Conservation (phyloP, 2,797 vertebrate species). For the Parauchenoglanis punctatus region DNA sequence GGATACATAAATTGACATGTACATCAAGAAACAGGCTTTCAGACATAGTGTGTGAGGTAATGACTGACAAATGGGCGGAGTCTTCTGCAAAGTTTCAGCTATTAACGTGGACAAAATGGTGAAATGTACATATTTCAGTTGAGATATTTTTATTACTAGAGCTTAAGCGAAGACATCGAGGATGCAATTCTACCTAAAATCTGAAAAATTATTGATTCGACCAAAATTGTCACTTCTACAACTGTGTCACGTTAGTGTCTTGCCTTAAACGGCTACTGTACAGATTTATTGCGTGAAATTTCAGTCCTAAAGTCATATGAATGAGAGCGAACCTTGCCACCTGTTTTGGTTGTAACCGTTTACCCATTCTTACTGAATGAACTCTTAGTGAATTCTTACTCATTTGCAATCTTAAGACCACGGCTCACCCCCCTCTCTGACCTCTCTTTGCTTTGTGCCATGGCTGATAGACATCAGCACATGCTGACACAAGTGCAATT, state of each 20-base stretch:
- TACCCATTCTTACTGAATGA: too few relatives aligned
- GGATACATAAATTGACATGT: neutral
- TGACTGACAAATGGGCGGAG: neutral
- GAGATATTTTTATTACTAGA: neutral
- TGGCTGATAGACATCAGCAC: neutral
- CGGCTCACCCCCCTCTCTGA: neutral
- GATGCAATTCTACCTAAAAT: neutral
- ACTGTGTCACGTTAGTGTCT: too few relatives aligned
- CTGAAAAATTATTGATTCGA: neutral
- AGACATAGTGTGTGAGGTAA: neutral
- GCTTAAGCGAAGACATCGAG: neutral
- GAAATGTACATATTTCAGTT: neutral
- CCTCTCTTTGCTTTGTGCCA: neutral
- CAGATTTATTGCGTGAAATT: neutral
- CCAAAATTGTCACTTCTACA: neutral
- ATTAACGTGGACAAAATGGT: neutral
- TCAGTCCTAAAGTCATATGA: neutral
- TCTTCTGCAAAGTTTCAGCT: neutral
- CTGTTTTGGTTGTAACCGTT: neutral
- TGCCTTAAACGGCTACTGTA: neutral
- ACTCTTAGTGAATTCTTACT: neutral
- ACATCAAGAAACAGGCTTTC: neutral
- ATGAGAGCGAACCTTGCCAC: neutral
- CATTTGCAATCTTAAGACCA: neutral
- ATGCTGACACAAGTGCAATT: neutral